A percentile compares a stretch with the other conserved stretches of the same genome.
phyloP scores from a whole-genome alignment of 1,140 invertebrate species.

The Saccostrea cuccullata region DNA sequence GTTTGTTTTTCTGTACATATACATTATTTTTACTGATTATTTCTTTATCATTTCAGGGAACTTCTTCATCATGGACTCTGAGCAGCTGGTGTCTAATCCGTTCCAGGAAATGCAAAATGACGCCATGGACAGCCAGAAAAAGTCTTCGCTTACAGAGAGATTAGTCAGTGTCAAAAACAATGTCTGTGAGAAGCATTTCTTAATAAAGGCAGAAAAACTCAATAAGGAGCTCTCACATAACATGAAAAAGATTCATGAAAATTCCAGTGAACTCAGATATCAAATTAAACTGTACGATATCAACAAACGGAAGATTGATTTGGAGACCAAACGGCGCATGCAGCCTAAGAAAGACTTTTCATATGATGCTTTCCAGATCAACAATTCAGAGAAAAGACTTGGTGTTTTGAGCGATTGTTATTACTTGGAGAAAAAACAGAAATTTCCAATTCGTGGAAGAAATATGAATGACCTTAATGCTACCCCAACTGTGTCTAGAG shows the following conservation, averaged over 20 bases:
- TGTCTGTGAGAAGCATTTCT: conserved; percentile 71
- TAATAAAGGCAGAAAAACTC: conserved; percentile 59
- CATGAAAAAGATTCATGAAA: conserved; percentile 68
- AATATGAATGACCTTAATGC: conserved; percentile 64
- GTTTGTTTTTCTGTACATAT: background rate
- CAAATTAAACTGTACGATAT: conserved; percentile 74
- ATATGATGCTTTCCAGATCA: conserved; percentile 70
- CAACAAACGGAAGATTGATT: conserved; percentile 68
- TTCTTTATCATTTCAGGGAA: conserved; percentile 66
- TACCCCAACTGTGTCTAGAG: conserved; percentile 68
- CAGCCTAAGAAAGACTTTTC: conserved; percentile 69
- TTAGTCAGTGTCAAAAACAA: conserved; percentile 73
- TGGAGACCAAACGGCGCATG: conserved; percentile 68
- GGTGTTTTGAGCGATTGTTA: conserved; percentile 64
- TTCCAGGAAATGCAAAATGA: conserved; percentile 69
- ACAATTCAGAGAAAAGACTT: conserved; percentile 68
- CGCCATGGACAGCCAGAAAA: conserved; percentile 63
- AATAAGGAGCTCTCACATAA: conserved; percentile 62
- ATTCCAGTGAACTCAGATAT: conserved; percentile 68
- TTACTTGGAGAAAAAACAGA: conserved; percentile 71
- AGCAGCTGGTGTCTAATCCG: conserved; percentile 71
- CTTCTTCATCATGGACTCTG: conserved; percentile 76
- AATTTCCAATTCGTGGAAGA: conserved; percentile 65
- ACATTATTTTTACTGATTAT: background rate
- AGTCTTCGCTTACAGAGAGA: conserved; percentile 67